Evolutionary conservation across 2,797 vertebrate genomes (phyloP), one percentile per base, ranked within the genome.

Genomic region (Mycteria americana): DNA sequence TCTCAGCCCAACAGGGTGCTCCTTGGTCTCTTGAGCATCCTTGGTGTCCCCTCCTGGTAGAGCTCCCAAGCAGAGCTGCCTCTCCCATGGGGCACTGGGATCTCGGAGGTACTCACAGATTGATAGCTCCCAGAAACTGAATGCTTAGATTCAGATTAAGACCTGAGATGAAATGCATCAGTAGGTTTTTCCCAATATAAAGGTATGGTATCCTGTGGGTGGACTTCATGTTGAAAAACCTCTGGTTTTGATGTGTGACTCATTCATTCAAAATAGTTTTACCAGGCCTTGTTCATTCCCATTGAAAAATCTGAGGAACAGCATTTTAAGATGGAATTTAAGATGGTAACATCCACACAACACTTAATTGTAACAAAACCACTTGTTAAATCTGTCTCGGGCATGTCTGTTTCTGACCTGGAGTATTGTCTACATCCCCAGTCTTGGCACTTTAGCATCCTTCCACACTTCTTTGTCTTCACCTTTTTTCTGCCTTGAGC

Each of bases 181-280:
- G 15, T 39, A 65, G 21, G 13, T 53, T 77, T 51, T 63, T 46
- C 30, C 37, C n/a, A 28, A 0, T 68, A 39, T 41, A 59, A 82
- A 28, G 27, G n/a, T 68, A 12, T 80, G 31, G 2, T 46, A 35
- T 63, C 24, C 18, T 39, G 39, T 63, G 28, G 24, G 18, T 1
- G 1, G 24, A 39, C 28, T 50, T 89, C 11, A 19, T 45, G 46
- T 39, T 70, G 56, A 65, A 48, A 72, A 68, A 17, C 19, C 9
- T 74, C 50, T 0, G 0, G 3, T 64, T 89, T 78, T 69, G 4
- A 33, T 3, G 1, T 13, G 24, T 74, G 23, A 45, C 16, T 24
- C 17, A 35, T 39, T 60, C 5, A 50, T 60, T 64, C 33, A 41
- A 56, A 92, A 30, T 30, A 45, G 33, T 74, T 86, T 69, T 57